Evolutionary conservation across 2,888 invertebrate species (phyloP), one percentile per base, ranked within the genome.

Genomic region (Sabellastarte sp.): DNA sequence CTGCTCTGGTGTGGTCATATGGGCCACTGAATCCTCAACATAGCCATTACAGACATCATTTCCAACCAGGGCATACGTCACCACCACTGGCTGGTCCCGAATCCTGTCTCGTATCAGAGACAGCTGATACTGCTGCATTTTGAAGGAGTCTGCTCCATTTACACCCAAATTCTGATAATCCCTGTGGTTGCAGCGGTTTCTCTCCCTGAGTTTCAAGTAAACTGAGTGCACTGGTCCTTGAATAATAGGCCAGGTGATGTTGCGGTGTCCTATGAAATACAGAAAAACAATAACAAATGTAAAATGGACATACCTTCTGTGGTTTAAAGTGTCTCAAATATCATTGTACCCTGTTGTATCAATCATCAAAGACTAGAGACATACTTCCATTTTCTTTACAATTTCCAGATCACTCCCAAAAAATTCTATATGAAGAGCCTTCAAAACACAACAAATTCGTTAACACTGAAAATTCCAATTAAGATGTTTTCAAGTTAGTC

Each of bases 1-100:
- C 59, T 80, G 71, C 31, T 75, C 72, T 1, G 84, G 83, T 41
- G 80, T 83, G 1, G 86, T 86, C 84, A 86, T 86, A 65, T 85
- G 78, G 50, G 73, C 74, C n/a, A 85, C 68, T 0, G 86, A 85
- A 67, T 85, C 83, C 33, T 79, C 77, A n/a, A n/a, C n/a, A 68
- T 81, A 81, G 61, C 85, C 80, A 71, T 85, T 85, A 72, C 87
- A 87, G n/a, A 87, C 86, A 74, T 87, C 87, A 74, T 86, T 87
- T 57, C 86, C 87, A 69, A 86, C 81, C 69, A 86, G 77, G 2
- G 83, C 85, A 68, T 84, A 85, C 33, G 85, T 69, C 0, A 85
- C 77, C 20, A 86, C 65, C 20, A 83, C 75, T 20, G 87, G 86
- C 61, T 82, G 74, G 72, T 86, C 86, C 3, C 72, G 72, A 1